phyloP scores from a whole-genome alignment of 2,797 vertebrate genomes.

The Argentina silus region DNA sequence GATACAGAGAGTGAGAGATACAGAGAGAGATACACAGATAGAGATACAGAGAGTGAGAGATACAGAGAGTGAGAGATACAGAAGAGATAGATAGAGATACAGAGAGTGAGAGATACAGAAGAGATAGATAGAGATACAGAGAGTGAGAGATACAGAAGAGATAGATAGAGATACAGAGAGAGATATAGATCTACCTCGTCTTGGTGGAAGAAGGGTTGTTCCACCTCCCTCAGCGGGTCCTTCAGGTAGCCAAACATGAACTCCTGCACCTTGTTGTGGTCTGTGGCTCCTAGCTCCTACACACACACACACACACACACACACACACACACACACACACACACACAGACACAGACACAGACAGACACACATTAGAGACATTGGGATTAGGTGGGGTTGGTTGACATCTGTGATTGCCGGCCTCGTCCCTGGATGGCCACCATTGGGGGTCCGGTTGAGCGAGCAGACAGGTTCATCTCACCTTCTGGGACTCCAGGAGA shows the following conservation, averaged over 20 bases:
- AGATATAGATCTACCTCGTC: conserved; percentile 82
- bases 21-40: too few species aligned
- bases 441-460: too few species aligned
- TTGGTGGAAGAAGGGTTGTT: conserved; percentile 91
- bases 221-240: conserved; percentile 94
- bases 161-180: background rate
- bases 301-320: conserved; percentile 34
- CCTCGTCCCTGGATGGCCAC: too few species aligned
- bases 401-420: too few species aligned
- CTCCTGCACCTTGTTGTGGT: conserved; percentile 88
- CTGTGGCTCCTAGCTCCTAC: conserved; percentile 92
- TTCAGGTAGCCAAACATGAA: conserved; percentile 94
- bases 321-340: background rate
- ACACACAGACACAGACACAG: background rate
- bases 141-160: conserved; percentile 2
- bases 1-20: too few species aligned
- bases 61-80: too few species aligned
- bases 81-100: background rate
- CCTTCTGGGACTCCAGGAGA: conserved; percentile 90
- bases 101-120: background rate
- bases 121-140: background rate
- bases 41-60: too few species aligned
- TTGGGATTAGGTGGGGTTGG: background rate
- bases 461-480: conserved; percentile 51
- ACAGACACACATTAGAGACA: background rate